Evolutionary conservation across 1,140 invertebrate genomes (phyloP), one percentile per base, ranked within the genome.

Genomic region (Batillaria attramentaria): DNA sequence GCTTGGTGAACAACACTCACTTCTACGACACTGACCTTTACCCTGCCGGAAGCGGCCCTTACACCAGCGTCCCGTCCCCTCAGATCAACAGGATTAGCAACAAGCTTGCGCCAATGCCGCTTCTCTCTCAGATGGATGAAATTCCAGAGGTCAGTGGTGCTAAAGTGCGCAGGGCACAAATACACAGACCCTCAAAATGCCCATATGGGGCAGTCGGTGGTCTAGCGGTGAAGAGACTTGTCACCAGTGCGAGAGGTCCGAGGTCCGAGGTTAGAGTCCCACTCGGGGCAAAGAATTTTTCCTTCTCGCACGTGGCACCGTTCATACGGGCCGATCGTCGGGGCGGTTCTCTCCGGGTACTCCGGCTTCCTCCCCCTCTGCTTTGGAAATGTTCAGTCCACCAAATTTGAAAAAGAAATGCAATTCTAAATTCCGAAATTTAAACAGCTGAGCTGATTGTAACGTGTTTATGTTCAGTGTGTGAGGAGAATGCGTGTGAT

Each of bases 31-130:
- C 57, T 0, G 79, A 83, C 24, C 77, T 78, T n/a, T 31, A 80
- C 42, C 84, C 84, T 6, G 35, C 35, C 4, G 41, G 35, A 39
- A 42, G 75, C 60, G 37, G 95, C 95, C 87, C 41, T 83, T 5
- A 81, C 80, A 39, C 50, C 37, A 39, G 92, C 77, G 86, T 95
- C 2, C 94, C 93, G 77, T 96, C 95, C 0, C 96, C 96, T 0
- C 96, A 97, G 91, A 90, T 98, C 5, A 98, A 98, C 89, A 95
- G 96, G 84, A 97, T 98, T 79, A 94, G 94, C 50, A 93, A 95
- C 92, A 94, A 94, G 85, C 90, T 97, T 79, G 95, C 95, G 0
- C 89, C 94, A 0, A 93, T 95, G 77, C 95, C 96, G 0, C 90
- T 96, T 0, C 88, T 97, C 28, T 91, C 95, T 0, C 93, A 94